Percentiles rank a stretch among this genome's conserved stretches.
Evolutionary conservation across 2,888 invertebrate genomes (phyloP).

Genomic region (Drosophila meridionalis): DNA sequence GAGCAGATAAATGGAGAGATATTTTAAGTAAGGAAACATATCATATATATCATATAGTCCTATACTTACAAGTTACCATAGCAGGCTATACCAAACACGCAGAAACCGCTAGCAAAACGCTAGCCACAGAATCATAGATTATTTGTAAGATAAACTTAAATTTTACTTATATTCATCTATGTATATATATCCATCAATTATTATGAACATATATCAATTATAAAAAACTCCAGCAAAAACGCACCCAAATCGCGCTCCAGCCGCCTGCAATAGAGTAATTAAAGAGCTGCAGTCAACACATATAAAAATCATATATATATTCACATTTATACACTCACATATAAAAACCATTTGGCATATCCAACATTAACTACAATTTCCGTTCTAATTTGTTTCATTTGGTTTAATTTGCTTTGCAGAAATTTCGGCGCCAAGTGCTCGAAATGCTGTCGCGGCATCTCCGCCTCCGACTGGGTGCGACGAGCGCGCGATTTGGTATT

Average conservation of each 20-base stretch:
- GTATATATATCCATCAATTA: no score
- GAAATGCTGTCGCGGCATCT: slow-evolving; percentile 96
- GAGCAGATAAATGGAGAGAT: no score
- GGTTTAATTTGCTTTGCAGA: slow-evolving; percentile 87
- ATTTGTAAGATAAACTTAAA: no score
- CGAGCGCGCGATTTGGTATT: slow-evolving; percentile 97
- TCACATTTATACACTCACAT: neutral
- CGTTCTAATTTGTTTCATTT: slow-evolving; percentile 39
- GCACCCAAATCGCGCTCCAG: neutral
- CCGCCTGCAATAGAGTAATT: neutral
- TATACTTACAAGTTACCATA: no score
- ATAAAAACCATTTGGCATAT: slow-evolving; percentile 3
- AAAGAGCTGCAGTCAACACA: neutral
- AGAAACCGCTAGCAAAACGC: neutral
- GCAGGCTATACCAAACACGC: neutral
- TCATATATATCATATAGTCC: no score
- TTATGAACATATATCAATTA: no score
- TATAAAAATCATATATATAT: neutral
- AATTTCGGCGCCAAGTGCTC: slow-evolving; percentile 98
- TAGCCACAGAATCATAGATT: neutral
- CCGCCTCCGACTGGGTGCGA: slow-evolving; percentile 98
- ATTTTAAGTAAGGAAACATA: no score
- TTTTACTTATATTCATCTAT: no score
- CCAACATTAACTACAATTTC: slow-evolving; percentile 56
- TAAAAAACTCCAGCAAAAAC: neutral